Evolutionary conservation across 2,888 invertebrate species (phyloP).

Genomic region (Scaeva pyrastri): DNA sequence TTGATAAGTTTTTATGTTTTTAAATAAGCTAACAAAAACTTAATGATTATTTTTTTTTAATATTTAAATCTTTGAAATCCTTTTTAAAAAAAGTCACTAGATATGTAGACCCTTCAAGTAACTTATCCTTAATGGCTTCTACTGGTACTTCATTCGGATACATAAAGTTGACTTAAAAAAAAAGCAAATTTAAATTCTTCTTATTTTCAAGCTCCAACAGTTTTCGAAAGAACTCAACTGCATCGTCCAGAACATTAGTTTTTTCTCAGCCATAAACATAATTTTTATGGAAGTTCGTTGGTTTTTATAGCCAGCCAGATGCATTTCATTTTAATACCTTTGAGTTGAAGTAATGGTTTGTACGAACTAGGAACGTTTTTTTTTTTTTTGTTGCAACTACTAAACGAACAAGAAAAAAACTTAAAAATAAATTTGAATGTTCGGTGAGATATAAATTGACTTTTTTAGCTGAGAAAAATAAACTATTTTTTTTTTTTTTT

Average conservation of each 20-base stretch:
- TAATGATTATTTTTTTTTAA: too few relatives aligned
- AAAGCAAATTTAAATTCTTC: neutral
- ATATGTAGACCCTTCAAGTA: neutral
- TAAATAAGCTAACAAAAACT: too few relatives aligned
- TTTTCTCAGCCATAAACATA: conserved; percentile 29
- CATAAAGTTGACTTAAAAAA: conserved; percentile 12
- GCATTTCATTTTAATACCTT: conserved; percentile 39
- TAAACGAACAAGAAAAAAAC: neutral
- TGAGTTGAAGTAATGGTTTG: conserved; percentile 20
- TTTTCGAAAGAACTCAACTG: conserved; percentile 20
- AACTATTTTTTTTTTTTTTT: too few relatives aligned
- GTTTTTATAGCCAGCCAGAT: conserved; percentile 27
- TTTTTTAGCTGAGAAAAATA: neutral
- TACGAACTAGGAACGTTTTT: neutral
- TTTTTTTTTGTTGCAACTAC: neutral
- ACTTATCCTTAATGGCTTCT: neutral
- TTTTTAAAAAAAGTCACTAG: neutral
- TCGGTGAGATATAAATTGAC: neutral
- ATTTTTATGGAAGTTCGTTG: conserved; percentile 39
- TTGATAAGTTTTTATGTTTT: too few relatives aligned
- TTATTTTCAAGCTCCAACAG: conserved; percentile 32
- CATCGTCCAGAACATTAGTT: conserved; percentile 45
- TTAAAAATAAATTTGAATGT: conserved; percentile 2
- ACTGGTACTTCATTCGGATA: neutral
- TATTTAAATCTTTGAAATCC: too few relatives aligned